Percentiles rank a stretch among this genome's conserved stretches.
Conservation (phyloP, 2,888 invertebrate species). For the Lycophotia porphyrea region DNA sequence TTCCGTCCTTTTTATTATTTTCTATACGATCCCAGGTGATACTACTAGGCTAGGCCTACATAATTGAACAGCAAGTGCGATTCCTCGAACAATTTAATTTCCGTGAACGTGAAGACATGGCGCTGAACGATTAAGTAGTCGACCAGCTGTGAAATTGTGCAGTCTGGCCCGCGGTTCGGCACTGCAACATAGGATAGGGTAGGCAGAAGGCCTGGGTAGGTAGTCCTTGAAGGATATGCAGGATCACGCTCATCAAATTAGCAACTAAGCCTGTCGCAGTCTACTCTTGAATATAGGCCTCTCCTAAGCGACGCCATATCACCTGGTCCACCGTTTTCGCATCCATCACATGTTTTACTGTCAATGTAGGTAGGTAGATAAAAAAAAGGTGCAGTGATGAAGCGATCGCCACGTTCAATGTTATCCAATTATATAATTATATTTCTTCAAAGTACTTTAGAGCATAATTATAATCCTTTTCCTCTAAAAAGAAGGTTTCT, state of each 20-base stretch:
- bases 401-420: not conserved
- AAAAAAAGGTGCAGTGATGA: not conserved
- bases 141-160: conserved; percentile 64
- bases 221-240: too few relatives aligned
- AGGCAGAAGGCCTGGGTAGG: conserved; percentile 13
- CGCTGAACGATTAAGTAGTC: conserved; percentile 58
- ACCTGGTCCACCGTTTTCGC: not conserved
- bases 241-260: not conserved
- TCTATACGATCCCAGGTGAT: not conserved
- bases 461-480: not conserved
- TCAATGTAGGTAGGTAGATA: not conserved
- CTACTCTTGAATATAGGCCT: not conserved
- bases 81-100: conserved; percentile 50
- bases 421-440: not conserved
- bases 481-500: not conserved
- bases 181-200: not conserved
- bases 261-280: not conserved
- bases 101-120: conserved; percentile 47
- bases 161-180: conserved; percentile 28
- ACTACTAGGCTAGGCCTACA: not conserved
- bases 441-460: not conserved
- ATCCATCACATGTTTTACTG: not conserved
- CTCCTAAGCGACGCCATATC: not conserved
- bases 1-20: not conserved
- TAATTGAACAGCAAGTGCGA: conserved; percentile 67